Evolutionary conservation across 2,888 invertebrate genomes (phyloP).

Genomic region (Suillia variegata): DNA sequence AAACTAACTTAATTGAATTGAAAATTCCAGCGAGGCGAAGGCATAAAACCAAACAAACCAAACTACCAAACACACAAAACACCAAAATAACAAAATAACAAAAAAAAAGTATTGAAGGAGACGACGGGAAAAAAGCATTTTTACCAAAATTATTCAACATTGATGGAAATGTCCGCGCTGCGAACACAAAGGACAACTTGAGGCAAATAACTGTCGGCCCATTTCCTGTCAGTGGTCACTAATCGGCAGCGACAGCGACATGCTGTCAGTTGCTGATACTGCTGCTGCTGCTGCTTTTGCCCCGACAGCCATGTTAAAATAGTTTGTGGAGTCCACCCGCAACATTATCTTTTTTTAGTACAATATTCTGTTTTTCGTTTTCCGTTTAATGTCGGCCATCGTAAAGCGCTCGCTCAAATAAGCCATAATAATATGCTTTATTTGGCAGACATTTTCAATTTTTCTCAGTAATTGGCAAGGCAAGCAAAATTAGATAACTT

Average conservation of each 20-base stretch:
- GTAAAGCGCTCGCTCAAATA: background rate
- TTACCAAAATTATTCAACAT: too few relatives aligned
- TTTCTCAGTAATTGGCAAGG: background rate
- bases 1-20: background rate
- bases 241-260: background rate
- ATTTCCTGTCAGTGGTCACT: background rate
- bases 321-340: background rate
- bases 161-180: too few relatives aligned
- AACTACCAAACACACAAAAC: too few relatives aligned
- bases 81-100: too few relatives aligned
- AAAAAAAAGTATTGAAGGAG: too few relatives aligned
- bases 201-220: background rate
- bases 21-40: background rate
- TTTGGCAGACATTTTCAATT: conserved; percentile 5
- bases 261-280: background rate
- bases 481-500: conserved; percentile 6
- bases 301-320: background rate
- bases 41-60: background rate
- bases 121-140: too few relatives aligned
- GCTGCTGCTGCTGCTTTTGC: background rate
- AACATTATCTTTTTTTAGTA: too few relatives aligned
- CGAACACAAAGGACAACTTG: too few relatives aligned
- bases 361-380: too few relatives aligned
- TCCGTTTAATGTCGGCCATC: background rate
- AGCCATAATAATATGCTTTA: background rate